Conservation (phyloP, 2,113 vertebrate species). For the Callocephalon fimbriatum region DNA sequence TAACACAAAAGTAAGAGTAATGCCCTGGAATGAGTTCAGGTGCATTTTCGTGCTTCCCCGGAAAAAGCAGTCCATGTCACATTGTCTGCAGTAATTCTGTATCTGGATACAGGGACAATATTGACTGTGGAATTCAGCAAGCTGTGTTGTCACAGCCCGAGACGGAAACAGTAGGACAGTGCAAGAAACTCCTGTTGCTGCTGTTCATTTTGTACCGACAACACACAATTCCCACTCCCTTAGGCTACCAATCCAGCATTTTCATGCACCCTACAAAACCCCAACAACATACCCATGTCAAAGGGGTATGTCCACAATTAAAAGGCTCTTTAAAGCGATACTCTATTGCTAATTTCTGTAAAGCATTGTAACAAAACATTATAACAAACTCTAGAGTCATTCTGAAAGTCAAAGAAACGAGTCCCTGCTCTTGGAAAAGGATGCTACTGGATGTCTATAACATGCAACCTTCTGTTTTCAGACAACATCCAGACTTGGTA, state of each 20-base stretch:
- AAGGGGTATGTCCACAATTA: not conserved
- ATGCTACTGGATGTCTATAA: not conserved
- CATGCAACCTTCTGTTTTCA: slow-evolving; percentile 21
- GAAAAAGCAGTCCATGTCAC: not conserved
- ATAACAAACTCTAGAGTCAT: not conserved
- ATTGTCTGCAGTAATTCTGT: not conserved
- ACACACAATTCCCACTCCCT: not conserved
- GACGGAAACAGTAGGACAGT: not conserved
- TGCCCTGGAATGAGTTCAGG: not conserved
- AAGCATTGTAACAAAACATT: not conserved
- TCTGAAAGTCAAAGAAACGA: not conserved
- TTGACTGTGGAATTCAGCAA: not conserved
- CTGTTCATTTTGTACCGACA: not conserved
- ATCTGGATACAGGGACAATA: not conserved
- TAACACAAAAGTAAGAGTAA: not conserved
- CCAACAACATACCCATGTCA: not conserved
- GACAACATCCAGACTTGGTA: slow-evolving; percentile 27
- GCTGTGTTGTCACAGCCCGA: not conserved
- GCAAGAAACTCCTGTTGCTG: not conserved
- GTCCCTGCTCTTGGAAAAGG: not conserved
- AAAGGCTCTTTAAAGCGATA: not conserved
- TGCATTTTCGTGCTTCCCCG: not conserved
- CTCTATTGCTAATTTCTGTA: not conserved
- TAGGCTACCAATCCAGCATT: not conserved
- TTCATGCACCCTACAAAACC: not conserved